Base-by-base conservation (phyloP, 2,797 vertebrate species). In the Hozukius guyotensis region DNA sequence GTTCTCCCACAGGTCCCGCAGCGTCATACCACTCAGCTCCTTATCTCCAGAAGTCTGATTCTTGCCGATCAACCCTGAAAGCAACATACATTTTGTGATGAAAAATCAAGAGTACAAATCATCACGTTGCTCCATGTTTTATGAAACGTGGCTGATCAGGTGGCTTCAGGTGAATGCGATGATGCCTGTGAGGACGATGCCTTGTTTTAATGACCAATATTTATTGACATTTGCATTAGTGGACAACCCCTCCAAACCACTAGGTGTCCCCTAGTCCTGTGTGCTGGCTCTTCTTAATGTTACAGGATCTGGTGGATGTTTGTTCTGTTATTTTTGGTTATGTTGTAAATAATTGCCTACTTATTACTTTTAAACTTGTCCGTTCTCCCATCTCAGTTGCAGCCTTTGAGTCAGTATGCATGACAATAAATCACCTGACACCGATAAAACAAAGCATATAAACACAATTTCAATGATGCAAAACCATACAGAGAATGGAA, bases 31-130 rank as follows among this genome's bases (percentile, higher is more conserved):
- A 16, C 94, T 88, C 77, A 90, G 29, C 70, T 97, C 97, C 85
- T 96, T 98, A 80, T 93, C 96, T 69, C 94, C 93, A 71, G 94
- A 90, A 57, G 95, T 93, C 57, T 96, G 95, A 27, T 86, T 97
- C 93, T 97, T 99, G 9, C 96, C 95, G 61, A 99, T 99, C 86
- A 99, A 95, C 60, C 98, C 98, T 99, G 81, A 38, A 74, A 87
- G 31, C 24, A 61, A 73, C 8, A 80, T 14, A 72, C 74, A 31
- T 29, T 0, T 74, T 34, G 63, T 13, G 20, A 74, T 78, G 18
- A 69, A 32, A 73, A 71, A 4, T 20, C 3, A 12, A 36, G 1
- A 16, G 34, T 3, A 60, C 1, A 31, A 4, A 52, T 10, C 7
- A 4, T 6, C 14, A 5, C 8, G n/a, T 52, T 62, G 34, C 13